Conservation (phyloP, 2,113 vertebrate species). For the Himantopus leucocephalus region DNA sequence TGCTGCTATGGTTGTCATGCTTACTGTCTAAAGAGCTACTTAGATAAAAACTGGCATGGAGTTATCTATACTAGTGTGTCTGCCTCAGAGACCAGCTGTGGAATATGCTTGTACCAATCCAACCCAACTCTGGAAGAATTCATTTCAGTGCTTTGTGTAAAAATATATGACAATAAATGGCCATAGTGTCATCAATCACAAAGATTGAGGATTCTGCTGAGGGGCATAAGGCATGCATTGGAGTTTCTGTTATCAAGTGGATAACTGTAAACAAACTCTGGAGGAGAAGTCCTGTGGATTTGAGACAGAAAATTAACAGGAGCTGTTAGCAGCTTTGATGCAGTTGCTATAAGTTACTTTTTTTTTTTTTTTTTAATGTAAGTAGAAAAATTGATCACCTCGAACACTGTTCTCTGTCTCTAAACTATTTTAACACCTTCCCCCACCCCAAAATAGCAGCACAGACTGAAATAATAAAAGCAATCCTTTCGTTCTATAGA, state of each 20-base stretch:
- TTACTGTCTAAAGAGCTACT: not conserved
- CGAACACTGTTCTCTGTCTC: not conserved
- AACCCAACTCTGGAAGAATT: not conserved
- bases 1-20: not conserved
- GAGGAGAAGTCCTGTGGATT: not conserved
- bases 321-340: not conserved
- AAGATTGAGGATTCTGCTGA: not conserved
- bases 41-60: not conserved
- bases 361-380: not conserved
- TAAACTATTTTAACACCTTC: not conserved
- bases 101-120: not conserved
- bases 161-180: not conserved
- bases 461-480: not conserved
- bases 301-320: slow-evolving; percentile 4
- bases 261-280: not conserved
- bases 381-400: not conserved
- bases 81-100: not conserved
- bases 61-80: not conserved
- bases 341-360: not conserved
- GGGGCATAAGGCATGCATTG: rapidly evolving
- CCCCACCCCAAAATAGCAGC: not conserved
- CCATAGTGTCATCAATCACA: not conserved
- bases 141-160: not conserved
- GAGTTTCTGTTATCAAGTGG: not conserved
- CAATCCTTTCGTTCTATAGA: not conserved